Base-by-base conservation (phyloP, 2,113 vertebrate genomes). In the Puffinus mauretanicus region DNA sequence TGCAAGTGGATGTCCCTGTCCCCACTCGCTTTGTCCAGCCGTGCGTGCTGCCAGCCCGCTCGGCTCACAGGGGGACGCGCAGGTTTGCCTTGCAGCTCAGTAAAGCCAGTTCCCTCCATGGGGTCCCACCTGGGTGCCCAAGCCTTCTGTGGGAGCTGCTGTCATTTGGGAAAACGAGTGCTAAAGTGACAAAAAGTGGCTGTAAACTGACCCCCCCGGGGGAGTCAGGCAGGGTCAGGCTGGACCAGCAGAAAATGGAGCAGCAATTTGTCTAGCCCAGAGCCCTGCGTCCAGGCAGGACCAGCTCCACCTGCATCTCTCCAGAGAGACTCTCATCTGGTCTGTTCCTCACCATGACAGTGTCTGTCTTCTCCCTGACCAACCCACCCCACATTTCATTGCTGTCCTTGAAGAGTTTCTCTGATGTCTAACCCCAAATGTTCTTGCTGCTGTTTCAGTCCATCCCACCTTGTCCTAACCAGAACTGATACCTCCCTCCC, bases 321-420 rank as follows among this genome's bases (percentile, higher is more conserved):
- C 80, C 60, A 13, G 73, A 7, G 18, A 21, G 14, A 32, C 1
- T 1, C 4, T 9, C 34, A 38, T 38, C 54, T 34, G 54, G 9
- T 30, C 75, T 54, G 52, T 5, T 73, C 46, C 60, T 38, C 64
- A 19, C 47, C 2, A 0, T 11, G 49, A 2, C 54, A 46, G 24
- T 0, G 30, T 4, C 61, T 76, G 61, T 24, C 61, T 71, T 16
- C 34, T 61, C 36, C 52, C 66, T 1, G 2, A 10, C 26, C 70
- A 67, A 3, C 58, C 47, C 5, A 4, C 11, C 49, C n/a, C 17
- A 27, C 5, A 0, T 9, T 34, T 49, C 2, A 2, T 1, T 47
- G 32, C 27, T 65, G 13, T 16, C 76, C 54, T 88, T 70, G 26
- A 32, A 60, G n/a, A 8, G 4, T 70, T 86, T 67, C 26, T 13